Base-by-base conservation (phyloP, 2,797 vertebrate genomes). In the Parauchenoglanis ngamensis region DNA sequence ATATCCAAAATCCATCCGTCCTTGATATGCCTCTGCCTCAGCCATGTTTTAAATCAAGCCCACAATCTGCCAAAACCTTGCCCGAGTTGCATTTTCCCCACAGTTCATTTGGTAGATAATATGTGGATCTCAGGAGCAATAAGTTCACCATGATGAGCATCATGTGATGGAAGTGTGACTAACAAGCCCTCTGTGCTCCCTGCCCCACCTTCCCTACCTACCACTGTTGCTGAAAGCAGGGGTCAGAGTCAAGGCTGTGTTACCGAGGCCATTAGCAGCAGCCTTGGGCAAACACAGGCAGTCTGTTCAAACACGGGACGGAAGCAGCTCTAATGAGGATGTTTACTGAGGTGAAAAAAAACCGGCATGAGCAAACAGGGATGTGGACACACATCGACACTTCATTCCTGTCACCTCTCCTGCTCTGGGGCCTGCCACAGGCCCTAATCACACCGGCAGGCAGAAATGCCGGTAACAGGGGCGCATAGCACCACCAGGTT, bases 291-390 rank as follows among this genome's bases (percentile, higher is more conserved):
- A 90, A 91, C 89, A 90, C 80, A 83, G 44, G 56, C 87, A 86
- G 88, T 85, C 95, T 96, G 95, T 96, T 95, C 94, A 96, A 96
- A 96, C 94, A 96, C 93, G 91, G 93, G 94, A 94, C 91, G 94
- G 95, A 96, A 96, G 95, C 95, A 92, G 85, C 92, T 87, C 94
- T 96, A 94, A 96, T 95, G 94, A 94, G 96, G 93, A 95, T 95
- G 94, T 96, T 96, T 96, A 95, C 94, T 65, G 65, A 90, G 89
- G 56, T 49, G 77, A 84, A n/a, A 85, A 87, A 83, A 83, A 85
- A 56, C 40, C 13, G 54, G 61, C 25, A 56, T 77, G 87, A 83
- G 89, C 89, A 89, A 88, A 90, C 87, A 90, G 87, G 79, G 73
- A 89, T 89, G 63, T 80, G 84, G 84, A 89, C 86, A 81, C 75